Conservation (phyloP, 2,797 vertebrate species). For the Ceryle rudis region DNA sequence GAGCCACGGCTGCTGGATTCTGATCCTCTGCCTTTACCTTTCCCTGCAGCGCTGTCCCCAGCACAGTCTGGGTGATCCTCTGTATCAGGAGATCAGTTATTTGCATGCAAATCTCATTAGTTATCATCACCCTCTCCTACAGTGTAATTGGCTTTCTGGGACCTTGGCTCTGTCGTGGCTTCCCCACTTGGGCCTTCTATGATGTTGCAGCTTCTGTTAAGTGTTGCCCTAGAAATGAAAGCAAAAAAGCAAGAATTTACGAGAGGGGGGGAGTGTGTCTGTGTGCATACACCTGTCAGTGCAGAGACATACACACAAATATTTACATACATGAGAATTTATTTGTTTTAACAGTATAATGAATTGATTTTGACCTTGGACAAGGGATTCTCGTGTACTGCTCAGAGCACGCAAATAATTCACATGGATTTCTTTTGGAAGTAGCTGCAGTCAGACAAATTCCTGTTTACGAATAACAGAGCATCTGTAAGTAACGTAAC, state of each 20-base stretch:
- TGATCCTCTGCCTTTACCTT: not conserved
- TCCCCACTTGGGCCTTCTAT: not conserved
- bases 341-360: not conserved
- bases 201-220: not conserved
- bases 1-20: not conserved
- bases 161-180: not conserved
- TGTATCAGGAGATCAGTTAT: not conserved
- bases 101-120: constrained; percentile 5
- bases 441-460: not conserved
- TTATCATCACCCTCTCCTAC: not conserved
- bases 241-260: not conserved
- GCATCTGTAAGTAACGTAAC: not conserved
- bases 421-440: not conserved
- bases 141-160: not conserved
- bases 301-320: not conserved
- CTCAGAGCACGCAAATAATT: not conserved
- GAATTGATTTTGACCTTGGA: not conserved
- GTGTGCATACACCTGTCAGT: fast-evolving
- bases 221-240: not conserved
- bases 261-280: not conserved
- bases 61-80: not conserved
- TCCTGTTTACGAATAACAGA: not conserved
- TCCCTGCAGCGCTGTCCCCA: not conserved
- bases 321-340: too few relatives aligned
- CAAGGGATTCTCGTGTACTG: not conserved